Evolutionary conservation across 2,888 invertebrate species (phyloP).

Genomic region (Pseudococcus jackbeardsleyi): DNA sequence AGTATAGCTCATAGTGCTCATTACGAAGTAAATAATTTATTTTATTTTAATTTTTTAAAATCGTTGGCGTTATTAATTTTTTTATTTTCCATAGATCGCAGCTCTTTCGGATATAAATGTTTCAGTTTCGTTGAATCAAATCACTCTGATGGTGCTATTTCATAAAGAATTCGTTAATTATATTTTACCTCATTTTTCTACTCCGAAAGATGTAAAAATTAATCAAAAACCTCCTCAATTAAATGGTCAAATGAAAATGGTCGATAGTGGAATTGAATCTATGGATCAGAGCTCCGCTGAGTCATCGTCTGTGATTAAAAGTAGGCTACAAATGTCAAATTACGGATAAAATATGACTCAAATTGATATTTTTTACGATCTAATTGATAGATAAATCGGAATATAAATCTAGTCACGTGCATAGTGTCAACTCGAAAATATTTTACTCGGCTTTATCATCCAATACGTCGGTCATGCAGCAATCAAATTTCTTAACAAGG

Average conservation of each 20-base stretch:
- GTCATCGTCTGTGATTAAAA: conserved; percentile 59
- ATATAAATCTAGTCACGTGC: conserved; percentile 10
- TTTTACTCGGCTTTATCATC: conserved; percentile 40
- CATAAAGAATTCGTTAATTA: conserved; percentile 25
- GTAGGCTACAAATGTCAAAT: conserved; percentile 11
- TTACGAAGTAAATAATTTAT: not conserved
- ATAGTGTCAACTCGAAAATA: conserved; percentile 11
- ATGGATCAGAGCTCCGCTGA: conserved; percentile 60
- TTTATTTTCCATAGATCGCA: not conserved
- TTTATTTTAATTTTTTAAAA: not conserved
- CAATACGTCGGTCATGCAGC: conserved; percentile 5
- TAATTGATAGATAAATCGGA: conserved; percentile 19
- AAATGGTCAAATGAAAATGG: not conserved
- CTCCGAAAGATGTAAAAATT: not conserved
- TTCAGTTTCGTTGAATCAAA: conserved; percentile 49
- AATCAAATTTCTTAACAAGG: not conserved
- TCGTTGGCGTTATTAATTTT: not conserved
- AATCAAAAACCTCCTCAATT: not conserved
- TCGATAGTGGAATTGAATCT: conserved; percentile 63
- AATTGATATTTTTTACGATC: not conserved
- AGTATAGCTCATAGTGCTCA: conserved; percentile 21
- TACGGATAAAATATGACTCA: not conserved
- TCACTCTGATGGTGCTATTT: conserved; percentile 14
- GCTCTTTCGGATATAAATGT: conserved; percentile 38
- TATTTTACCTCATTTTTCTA: conserved; percentile 25